Conservation (phyloP, 2,888 invertebrate species). For the Atethmia centrago region DNA sequence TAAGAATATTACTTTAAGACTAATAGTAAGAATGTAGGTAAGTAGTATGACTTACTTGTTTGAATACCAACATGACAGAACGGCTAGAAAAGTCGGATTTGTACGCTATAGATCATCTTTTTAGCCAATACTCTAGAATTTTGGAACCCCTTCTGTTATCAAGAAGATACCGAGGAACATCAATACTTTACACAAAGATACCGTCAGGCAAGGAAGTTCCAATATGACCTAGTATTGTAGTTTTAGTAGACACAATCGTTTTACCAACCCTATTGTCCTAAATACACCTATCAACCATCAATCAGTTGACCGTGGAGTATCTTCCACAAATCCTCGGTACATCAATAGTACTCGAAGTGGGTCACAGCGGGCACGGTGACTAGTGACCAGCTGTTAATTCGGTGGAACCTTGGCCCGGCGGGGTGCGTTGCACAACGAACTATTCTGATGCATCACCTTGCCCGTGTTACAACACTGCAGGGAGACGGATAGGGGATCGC, state of each 20-base stretch:
- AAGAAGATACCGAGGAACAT: not conserved
- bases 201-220: not conserved
- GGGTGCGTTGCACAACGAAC: slow-evolving; percentile 80
- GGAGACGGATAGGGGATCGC: slow-evolving; percentile 37
- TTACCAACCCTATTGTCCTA: not conserved
- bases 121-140: not conserved
- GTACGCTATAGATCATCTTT: no score
- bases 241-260: not conserved
- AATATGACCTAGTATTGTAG: not conserved
- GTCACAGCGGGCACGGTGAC: slow-evolving; percentile 60
- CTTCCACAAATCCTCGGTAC: slow-evolving; percentile 18
- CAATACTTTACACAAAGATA: not conserved
- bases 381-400: slow-evolving; percentile 71
- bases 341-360: slow-evolving; percentile 59
- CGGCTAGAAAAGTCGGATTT: not conserved
- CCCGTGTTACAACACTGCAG: slow-evolving; percentile 68
- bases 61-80: not conserved
- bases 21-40: not conserved
- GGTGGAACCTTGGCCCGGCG: slow-evolving; percentile 76
- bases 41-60: not conserved
- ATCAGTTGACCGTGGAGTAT: slow-evolving; percentile 23
- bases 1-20: slow-evolving; percentile 34
- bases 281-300: slow-evolving; percentile 7
- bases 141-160: not conserved
- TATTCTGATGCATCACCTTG: slow-evolving; percentile 83